Percentiles rank a stretch among this genome's conserved stretches.
Evolutionary conservation across 2,797 vertebrate genomes (phyloP).

Genomic region (Sebastolobus alascanus): DNA sequence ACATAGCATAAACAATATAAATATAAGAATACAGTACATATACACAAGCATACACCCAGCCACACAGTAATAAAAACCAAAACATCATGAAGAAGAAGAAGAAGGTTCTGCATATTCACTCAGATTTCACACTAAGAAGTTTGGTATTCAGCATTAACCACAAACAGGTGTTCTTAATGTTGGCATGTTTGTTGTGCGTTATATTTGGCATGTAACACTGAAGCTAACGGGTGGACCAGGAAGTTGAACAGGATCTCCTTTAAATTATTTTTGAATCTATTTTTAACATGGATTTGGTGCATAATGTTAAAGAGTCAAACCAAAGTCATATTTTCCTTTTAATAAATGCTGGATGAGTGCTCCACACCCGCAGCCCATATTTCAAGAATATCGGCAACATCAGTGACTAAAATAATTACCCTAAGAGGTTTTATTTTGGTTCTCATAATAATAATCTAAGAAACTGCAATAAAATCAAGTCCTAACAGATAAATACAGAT

Average conservation of each 20-base stretch:
- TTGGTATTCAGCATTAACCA: not conserved
- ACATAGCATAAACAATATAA: too few species aligned
- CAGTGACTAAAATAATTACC: not conserved
- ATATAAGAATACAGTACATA: too few species aligned
- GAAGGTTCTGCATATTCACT: too few species aligned
- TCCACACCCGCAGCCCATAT: not conserved
- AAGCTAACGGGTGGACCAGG: not conserved
- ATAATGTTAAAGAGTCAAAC: not conserved
- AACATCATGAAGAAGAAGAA: too few species aligned
- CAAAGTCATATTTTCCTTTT: not conserved
- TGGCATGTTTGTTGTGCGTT: not conserved
- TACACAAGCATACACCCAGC: too few species aligned
- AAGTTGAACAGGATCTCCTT: not conserved
- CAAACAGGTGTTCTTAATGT: not conserved
- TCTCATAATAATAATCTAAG: constrained; percentile 13
- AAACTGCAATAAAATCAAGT: constrained; percentile 9
- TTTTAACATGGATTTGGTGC: not conserved
- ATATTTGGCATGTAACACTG: not conserved
- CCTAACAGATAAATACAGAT: constrained; percentile 6
- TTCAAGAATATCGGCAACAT: not conserved
- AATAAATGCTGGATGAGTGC: too few species aligned
- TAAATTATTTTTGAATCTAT: not conserved
- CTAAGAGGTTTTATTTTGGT: constrained; percentile 7
- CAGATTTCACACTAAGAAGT: not conserved
- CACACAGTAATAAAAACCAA: too few species aligned